Base-by-base conservation (phyloP, 1,140 invertebrate genomes). In the Aphidius gifuensis region DNA sequence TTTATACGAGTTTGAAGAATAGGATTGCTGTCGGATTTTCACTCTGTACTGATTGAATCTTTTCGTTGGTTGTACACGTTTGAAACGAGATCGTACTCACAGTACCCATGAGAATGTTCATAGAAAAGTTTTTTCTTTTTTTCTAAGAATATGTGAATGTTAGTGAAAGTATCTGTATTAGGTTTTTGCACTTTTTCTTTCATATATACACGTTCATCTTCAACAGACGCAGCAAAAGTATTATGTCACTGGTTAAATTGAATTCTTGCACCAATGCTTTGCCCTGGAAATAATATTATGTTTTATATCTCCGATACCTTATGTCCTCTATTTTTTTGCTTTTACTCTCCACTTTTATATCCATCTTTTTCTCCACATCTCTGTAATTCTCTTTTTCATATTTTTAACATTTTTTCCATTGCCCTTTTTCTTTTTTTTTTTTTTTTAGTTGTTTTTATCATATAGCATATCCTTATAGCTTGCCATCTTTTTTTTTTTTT, bases 211-310 rank as follows among this genome's bases (percentile, higher is more conserved):
- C 40, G 7, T n/a, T 55, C 32, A 40, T 9, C 40, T n/a, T 16
- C 53, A 42, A 42, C 38, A 54, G 9, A 16, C 49, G 43, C 40
- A 50, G 62, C 47, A 61, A 65, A 63, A 61, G 68, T 74, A 75
- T 74, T 75, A 73, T 73, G 65, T 74, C 62, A 68, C 60, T 66
- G 62, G 66, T 60, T 69, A 76, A 76, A 75, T 76, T 76, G 74
- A 76, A 76, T 76, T 76, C 73, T 76, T 73, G 73, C 72, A 65
- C 68, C 66, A 68, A 66, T 70, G 71, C 68, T 72, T 70, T 61
- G 23, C 71, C 64, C 69, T 63, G 74, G 71, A 76, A 76, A 76
- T 74, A 76, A 76, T 76, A 76, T 76, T 76, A 76, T 76, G 74
- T 74, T 76, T 76, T 76, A 74, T 76, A 72, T 73, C 67, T 68